Base-by-base conservation (phyloP, 2,888 invertebrate species). In the Oscheius onirici region DNA sequence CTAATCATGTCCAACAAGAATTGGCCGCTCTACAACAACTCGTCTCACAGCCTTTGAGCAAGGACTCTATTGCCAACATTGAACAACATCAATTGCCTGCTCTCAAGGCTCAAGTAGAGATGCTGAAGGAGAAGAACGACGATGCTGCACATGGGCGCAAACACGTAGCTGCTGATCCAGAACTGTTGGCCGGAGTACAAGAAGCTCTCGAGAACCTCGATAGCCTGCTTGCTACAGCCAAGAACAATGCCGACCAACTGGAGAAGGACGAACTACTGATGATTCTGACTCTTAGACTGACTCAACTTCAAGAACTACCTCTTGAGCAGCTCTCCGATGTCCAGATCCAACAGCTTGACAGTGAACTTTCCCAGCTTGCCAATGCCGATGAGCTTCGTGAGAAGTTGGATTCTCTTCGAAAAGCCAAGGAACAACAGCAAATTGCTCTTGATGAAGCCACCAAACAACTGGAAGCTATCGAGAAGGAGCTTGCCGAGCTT, bases 1-100 rank as follows among this genome's bases (percentile, higher is more conserved):
- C 72, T 46, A 71, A 72, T 51, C 77, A 77, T 55, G 69, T 81
- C 46, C 57, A 68, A 22, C 68, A 77, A 26, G 78, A 80, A 67
- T 60, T 75, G 40, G 76, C 68, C 3, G 69, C 49, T 44, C 57
- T 73, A 13, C 63, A 71, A 55, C 72, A 69, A 22, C 49, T 61
- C 46, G 69, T 73, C 40, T 63, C 66, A 52, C 41, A 69, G 51
- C 63, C 70, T 40, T 43, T 20, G 10, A 68, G 44, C 41, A 17
- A 22, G 44, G 57, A 55, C 0, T 15, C 24, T 24, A 43, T 57
- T 46, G 44, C 24, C 6, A 44, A 26, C 44, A 41, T 57, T 17
- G 68, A 68, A 43, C 28, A 54, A 46, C 55, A 68, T 34, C 41
- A 73, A 43, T 51, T 74, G 57, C 77, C 77, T 54, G 77, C 77